Percentiles rank a stretch among this genome's conserved stretches.
These are phyloP conservation scores for Epinephelus fuscoguttatus DNA, from an alignment of 2,113 vertebrate species.

Conservation along the genomic window DNA sequence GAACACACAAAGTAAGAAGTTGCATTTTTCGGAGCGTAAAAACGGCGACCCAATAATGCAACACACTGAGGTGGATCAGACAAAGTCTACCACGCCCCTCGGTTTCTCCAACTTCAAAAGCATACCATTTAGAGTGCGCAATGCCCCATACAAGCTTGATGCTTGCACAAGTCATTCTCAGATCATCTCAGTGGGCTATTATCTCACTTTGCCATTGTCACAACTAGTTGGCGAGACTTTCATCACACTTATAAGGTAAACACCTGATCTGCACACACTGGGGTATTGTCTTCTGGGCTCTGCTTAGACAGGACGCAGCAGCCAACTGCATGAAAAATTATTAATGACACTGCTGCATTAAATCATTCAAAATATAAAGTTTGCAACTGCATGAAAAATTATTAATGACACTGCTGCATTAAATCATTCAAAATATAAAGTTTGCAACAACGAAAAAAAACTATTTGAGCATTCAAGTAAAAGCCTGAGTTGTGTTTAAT, in stretches of 20 bases:
- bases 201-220: conserved; percentile 68
- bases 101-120: conserved; percentile 65
- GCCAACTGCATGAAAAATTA: conserved; percentile 27
- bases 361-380: background rate
- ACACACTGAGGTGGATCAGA: conserved; percentile 37
- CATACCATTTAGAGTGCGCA: conserved; percentile 69
- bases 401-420: conserved; percentile 20
- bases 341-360: conserved; percentile 17
- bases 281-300: conserved; percentile 55
- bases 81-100: conserved; percentile 33
- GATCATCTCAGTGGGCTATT: conserved; percentile 59
- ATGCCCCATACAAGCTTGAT: conserved; percentile 30
- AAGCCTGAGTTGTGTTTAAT: background rate
- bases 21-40: background rate
- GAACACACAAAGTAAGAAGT: background rate
- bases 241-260: conserved; percentile 52
- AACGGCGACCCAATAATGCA: conserved; percentile 11
- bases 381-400: conserved; percentile 20
- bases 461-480: background rate
- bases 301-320: conserved; percentile 35
- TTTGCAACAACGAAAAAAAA: background rate
- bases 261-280: conserved; percentile 69
- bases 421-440: background rate
- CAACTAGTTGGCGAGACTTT: conserved; percentile 62
- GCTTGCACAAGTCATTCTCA: conserved; percentile 53